Base-by-base conservation (phyloP, 2,888 invertebrate genomes). In the Leptura quadrifasciata region DNA sequence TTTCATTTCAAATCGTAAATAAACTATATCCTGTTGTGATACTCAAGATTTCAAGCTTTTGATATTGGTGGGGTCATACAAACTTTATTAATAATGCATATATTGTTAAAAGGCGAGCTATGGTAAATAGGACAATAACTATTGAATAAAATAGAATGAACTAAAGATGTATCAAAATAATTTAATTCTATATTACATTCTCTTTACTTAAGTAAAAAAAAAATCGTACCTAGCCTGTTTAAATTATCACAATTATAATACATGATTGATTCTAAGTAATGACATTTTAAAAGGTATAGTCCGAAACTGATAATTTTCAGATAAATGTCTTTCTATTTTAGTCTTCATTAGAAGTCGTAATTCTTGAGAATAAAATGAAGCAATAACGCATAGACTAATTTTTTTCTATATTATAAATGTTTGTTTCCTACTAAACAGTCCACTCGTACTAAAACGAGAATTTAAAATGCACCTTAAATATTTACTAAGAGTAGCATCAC, bases 401-500 rank as follows among this genome's bases (percentile, higher is more conserved):
- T 47, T 47, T 47, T 47, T 15, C 5, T n/a, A 5, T 47, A n/a
- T 47, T n/a, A 47, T 47, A n/a, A 47, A 47, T n/a, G n/a, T n/a
- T 47, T 47, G 47, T 47, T n/a, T 47, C 47, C 47, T 47, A 47
- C 15, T n/a, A n/a, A n/a, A 47, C n/a, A 47, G 47, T 47, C n/a
- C 2, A 47, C 3, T 31, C 24, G 24, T 24, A 24, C 5, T 24
- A 5, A 6, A 31, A 31, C 5, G 8, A 6, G 27, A 31, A 31
- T 6, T 31, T 31, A 31, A 31, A n/a, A 31, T 31, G 8, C 27
- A 2, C 6, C 27, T 6, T 31, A 31, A 8, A 31, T 31, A 6
- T 31, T 31, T 6, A 31, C 6, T 6, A 6, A 31, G 27, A 8
- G 27, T 8, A 31, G 27, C 27, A 31, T 31, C 6, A 31, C 6